Evolutionary conservation across 2,113 vertebrate genomes (phyloP), one percentile per base, ranked within the genome.

Genomic region (Pluvialis apricaria): DNA sequence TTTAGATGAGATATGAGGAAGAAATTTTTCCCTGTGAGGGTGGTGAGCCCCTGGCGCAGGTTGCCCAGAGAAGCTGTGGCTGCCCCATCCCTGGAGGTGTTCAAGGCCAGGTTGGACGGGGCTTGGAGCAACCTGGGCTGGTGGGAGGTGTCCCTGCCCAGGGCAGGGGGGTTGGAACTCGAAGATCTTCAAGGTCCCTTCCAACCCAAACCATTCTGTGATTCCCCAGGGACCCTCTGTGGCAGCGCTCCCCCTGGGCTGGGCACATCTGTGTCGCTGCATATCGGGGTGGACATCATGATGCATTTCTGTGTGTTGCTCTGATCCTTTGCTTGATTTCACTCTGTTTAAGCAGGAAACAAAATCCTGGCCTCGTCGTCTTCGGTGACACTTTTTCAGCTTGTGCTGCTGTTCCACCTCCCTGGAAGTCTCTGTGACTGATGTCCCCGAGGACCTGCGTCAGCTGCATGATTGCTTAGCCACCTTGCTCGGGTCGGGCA

Each of bases 231-330:
- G 47, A 45, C 28, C 31, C n/a, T 14, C 51, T 26, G 71, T 13
- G 1, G 1, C 36, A 28, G 62, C 0, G 5, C 45, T 51, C 1
- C 0, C 76, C 36, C 55, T 6, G 18, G 20, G 1, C 21, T 7
- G 47, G 70, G 38, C 25, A 19, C 25, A 9, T 31, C 22, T 32
- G 42, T 2, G 5, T 7, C 11, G 31, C 14, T 52, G 13, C 3
- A 4, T 21, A 0, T 9, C 0, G 19, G 51, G 29, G n/a, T 25
- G 22, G 49, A 4, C 21, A 2, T n/a, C 4, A 7, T 2, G 25
- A 13, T 25, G 45, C 4, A 5, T 16, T 38, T 52, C 31, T 64
- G 11, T 17, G 31, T 34, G 25, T 19, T 62, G 42, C 57, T 90
- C 57, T 60, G n/a, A 8, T 47, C 42, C 13, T 64, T 76, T 44